Percentiles rank a stretch among this genome's conserved stretches.
These are phyloP conservation scores for Sebastes alutus DNA, from an alignment of 2,797 vertebrate species.

Conservation along the genomic window DNA sequence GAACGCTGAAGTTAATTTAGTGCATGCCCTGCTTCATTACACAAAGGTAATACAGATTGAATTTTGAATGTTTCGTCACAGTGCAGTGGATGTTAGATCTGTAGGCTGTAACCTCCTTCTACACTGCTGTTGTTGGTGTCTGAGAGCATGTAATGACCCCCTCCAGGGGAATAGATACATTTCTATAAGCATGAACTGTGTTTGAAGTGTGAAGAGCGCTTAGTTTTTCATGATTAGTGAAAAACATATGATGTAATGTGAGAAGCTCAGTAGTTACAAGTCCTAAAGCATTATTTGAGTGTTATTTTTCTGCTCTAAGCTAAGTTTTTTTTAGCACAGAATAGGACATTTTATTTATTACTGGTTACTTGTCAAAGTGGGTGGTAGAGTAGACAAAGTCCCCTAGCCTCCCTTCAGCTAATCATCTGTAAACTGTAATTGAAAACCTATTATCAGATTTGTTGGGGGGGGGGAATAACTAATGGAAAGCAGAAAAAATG, in stretches of 20 bases:
- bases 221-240: background rate
- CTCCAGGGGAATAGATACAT: background rate
- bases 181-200: background rate
- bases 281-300: background rate
- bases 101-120: background rate
- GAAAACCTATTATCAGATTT: background rate
- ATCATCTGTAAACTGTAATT: background rate
- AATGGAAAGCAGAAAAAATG: background rate
- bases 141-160: background rate
- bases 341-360: background rate
- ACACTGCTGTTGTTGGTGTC: background rate
- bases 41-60: conserved; percentile 30
- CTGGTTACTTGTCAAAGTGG: background rate
- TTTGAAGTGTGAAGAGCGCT: background rate
- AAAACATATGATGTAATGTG: conserved; percentile 1
- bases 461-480: background rate
- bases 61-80: conserved; percentile 3
- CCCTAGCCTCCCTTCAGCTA: background rate
- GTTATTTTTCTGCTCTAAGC: background rate
- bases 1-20: conserved; percentile 48
- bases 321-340: background rate
- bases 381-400: background rate
- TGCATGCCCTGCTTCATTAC: conserved; percentile 21
- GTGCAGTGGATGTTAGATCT: background rate
- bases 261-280: background rate